These are phyloP conservation scores for Gortyna flavago DNA, from an alignment of 2,888 invertebrate species.

Conservation along the genomic window DNA sequence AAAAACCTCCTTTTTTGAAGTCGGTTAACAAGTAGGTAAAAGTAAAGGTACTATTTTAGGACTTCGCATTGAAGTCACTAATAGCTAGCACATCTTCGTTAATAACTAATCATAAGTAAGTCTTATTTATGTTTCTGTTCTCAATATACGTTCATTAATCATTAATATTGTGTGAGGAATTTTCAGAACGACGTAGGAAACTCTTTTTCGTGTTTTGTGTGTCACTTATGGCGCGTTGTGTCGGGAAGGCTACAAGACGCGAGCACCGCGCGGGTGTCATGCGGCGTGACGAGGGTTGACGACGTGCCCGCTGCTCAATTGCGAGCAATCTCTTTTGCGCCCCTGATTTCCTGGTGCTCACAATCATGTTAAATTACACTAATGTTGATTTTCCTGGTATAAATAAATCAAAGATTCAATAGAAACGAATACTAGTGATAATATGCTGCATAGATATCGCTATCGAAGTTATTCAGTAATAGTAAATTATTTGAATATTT, in stretches of 20 bases:
- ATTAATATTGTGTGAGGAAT: conserved; percentile 28
- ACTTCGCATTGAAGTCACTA: neutral
- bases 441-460: neutral
- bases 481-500: conserved; percentile 3
- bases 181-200: conserved; percentile 27
- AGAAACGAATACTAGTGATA: neutral
- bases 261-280: conserved; percentile 56
- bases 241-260: conserved; percentile 50
- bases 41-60: conserved; percentile 4
- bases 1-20: neutral
- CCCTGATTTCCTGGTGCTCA: conserved; percentile 69
- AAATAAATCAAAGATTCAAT: conserved; percentile 10
- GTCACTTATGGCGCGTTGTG: conserved; percentile 38
- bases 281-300: conserved; percentile 76
- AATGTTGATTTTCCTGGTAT: conserved; percentile 36
- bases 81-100: neutral
- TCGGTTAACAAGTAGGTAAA: neutral
- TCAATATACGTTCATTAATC: conserved; percentile 38
- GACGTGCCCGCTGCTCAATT: conserved; percentile 73
- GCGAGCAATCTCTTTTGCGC: conserved; percentile 68
- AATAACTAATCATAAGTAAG: conserved; percentile 3
- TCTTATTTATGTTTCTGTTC: conserved; percentile 5
- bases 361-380: conserved; percentile 42
- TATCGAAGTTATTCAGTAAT: neutral
- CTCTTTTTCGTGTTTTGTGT: conserved; percentile 44